Base-by-base conservation (phyloP, 2,888 invertebrate species). In the Cordilura impudica region DNA sequence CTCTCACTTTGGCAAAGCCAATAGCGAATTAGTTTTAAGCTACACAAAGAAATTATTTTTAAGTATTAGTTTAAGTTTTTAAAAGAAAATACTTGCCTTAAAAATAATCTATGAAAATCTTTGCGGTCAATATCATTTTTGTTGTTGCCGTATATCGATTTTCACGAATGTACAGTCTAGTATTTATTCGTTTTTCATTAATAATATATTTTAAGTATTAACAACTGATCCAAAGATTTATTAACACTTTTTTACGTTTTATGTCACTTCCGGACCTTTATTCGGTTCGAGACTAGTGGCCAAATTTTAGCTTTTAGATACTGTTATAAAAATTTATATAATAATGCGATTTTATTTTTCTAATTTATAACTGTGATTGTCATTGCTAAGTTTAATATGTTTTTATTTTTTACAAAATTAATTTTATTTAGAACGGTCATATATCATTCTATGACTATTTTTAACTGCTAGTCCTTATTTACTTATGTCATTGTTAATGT, bases 351-450 rank as follows among this genome's bases (percentile, higher is more conserved):
- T 35, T 72, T 67, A 61, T 56, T 54, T 43, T 51, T 49, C 1
- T 56, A 73, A 26, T 45, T 39, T 49, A 21, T 29, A 67, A 35
- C 75, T 79, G 75, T 79, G 79, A 79, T 79, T 79, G 79, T 79
- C 79, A 75, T 75, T 60, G 18, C 49, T 56, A 43, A 66, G 56
- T 53, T 43, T 53, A 51, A 53, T 66, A 47, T 66, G 45, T 18
- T 39, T 73, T 60, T 60, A 29, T 47, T 56, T 29, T 54, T n/a
- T 51, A 18, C 18, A 26, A 12, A 51, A 53, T 14, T 56, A 63
- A 70, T 65, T 58, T 45, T 19, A 47, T 29, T 69, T 21, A 51
- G 35, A 14, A 49, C 47, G 49, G 14, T 39, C 39, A 47, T 56
- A 2, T 29, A 63, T 63, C 45, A 29, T 16, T 49, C 1, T 0